phyloP scores from a whole-genome alignment of 2,888 invertebrate genomes.

The Seladonia tumulorum region DNA sequence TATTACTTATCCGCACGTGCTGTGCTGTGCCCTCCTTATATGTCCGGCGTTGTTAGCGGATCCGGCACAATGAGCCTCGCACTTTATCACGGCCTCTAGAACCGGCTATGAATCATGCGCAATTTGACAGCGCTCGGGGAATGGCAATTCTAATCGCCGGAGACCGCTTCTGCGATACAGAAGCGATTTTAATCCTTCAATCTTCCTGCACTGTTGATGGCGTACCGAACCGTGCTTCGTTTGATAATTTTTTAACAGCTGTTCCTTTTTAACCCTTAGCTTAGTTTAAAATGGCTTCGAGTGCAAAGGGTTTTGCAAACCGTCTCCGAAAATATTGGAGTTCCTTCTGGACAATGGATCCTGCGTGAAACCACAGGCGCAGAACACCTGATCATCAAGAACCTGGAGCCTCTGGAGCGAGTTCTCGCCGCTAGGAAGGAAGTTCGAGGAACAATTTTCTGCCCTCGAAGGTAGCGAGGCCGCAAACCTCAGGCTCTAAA shows the following conservation, averaged over 20 bases:
- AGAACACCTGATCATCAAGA: not conserved
- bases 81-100: not conserved
- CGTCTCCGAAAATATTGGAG: not conserved
- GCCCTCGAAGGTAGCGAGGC: slow-evolving; percentile 4
- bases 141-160: not conserved
- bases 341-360: not conserved
- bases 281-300: no score
- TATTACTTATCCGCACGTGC: slow-evolving; percentile 1
- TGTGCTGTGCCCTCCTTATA: slow-evolving; percentile 15
- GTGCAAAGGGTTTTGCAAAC: no score
- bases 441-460: slow-evolving; percentile 11
- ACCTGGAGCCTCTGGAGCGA: not conserved
- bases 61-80: not conserved
- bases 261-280: not conserved
- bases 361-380: not conserved
- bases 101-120: not conserved
- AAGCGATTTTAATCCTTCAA: not conserved
- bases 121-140: not conserved
- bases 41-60: slow-evolving; percentile 2
- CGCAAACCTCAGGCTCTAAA: slow-evolving; percentile 13
- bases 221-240: not conserved
- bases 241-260: not conserved
- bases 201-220: not conserved
- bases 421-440: not conserved
- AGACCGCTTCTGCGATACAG: not conserved